Conservation (phyloP, 2,113 vertebrate species). For the Sula dactylatra region DNA sequence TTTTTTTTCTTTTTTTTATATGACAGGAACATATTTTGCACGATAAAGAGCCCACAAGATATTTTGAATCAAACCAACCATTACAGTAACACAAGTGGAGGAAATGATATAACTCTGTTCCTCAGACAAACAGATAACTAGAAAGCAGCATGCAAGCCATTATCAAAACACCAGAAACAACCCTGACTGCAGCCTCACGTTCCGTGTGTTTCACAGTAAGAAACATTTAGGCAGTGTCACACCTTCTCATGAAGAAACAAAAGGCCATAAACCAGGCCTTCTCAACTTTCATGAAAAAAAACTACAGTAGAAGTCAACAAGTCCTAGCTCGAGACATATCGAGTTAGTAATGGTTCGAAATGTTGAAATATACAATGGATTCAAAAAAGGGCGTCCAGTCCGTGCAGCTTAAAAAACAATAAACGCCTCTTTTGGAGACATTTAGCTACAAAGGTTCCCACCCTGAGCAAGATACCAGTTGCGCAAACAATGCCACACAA, state of each 20-base stretch:
- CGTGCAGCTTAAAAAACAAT: constrained; percentile 84
- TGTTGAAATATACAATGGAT: constrained; percentile 78
- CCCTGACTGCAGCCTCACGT: constrained; percentile 96
- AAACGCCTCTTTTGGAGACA: constrained; percentile 80
- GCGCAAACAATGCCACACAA: constrained; percentile 59
- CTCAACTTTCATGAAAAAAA: constrained; percentile 96
- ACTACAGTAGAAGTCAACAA: constrained; percentile 83
- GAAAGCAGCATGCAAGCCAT: constrained; percentile 86
- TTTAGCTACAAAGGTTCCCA: constrained; percentile 79
- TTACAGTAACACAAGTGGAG: constrained; percentile 24
- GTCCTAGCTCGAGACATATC: constrained; percentile 79
- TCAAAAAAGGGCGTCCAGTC: constrained; percentile 75
- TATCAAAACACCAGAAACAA: constrained; percentile 98
- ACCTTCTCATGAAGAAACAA: constrained; percentile 98
- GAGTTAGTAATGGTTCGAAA: constrained; percentile 83
- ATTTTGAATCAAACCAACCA: constrained; percentile 2
- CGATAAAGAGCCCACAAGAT: background rate
- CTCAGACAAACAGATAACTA: constrained; percentile 49
- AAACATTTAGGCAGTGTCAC: constrained; percentile 99
- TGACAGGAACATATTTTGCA: background rate
- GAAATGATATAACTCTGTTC: constrained; percentile 26
- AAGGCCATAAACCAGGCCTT: constrained; percentile 80
- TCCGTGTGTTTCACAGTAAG: constrained; percentile 96
- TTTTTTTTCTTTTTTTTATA: background rate
- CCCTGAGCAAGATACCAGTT: constrained; percentile 75